Percentiles rank a stretch among this genome's conserved stretches.
These are phyloP conservation scores for Urocitellus parryii DNA, from an alignment of 2,113 vertebrate genomes.

Conservation along the genomic window DNA sequence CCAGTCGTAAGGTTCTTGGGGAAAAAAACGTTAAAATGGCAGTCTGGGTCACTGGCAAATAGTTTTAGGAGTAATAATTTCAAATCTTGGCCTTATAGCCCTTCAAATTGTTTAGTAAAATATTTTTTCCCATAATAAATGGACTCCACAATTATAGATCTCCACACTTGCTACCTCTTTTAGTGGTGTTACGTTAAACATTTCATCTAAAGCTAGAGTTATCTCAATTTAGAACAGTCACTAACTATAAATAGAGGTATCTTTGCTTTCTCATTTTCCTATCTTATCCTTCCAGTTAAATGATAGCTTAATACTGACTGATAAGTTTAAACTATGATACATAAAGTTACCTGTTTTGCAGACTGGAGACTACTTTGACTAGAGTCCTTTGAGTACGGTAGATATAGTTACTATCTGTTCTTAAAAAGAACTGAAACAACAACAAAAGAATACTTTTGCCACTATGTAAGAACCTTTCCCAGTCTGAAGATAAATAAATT, in stretches of 20 bases:
- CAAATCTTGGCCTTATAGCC: not conserved
- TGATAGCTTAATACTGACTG: not conserved
- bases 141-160: not conserved
- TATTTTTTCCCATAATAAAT: not conserved
- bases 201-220: not conserved
- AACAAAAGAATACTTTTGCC: not conserved
- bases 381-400: not conserved
- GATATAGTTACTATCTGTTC: not conserved
- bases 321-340: not conserved
- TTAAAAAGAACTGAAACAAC: not conserved
- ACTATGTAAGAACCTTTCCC: not conserved
- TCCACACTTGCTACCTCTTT: not conserved
- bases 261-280: not conserved
- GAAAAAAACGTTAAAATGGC: not conserved
- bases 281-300: not conserved
- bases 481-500: conserved; percentile 50
- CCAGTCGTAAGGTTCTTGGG: not conserved
- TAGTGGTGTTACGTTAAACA: not conserved
- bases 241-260: not conserved
- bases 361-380: not conserved
- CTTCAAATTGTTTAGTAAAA: conserved; percentile 34
- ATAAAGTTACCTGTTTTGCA: not conserved
- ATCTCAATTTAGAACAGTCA: not conserved
- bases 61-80: not conserved
- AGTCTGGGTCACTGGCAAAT: not conserved